A percentile compares a stretch with the other conserved stretches of the same genome.
These are phyloP conservation scores for Xestia ashworthii DNA, from an alignment of 2,888 invertebrate species.

Conservation along the genomic window DNA sequence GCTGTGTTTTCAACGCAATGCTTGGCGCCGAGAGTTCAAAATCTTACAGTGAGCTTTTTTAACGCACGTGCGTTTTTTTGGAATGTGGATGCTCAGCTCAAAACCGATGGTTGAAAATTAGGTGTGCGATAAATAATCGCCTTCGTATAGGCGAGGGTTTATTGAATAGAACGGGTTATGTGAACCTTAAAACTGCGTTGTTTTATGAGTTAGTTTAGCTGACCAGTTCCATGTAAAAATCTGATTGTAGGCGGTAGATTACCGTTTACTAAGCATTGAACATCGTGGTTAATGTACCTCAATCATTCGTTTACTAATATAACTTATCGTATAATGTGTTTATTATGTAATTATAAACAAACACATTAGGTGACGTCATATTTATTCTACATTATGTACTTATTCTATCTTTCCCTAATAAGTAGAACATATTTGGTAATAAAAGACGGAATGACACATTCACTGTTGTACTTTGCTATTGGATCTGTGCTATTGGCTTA, in stretches of 20 bases:
- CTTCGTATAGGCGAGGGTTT: background rate
- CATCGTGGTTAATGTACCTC: background rate
- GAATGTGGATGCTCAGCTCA: background rate
- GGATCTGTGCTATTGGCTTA: background rate
- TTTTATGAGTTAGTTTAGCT: background rate
- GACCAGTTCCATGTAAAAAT: background rate
- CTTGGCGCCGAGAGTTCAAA: background rate
- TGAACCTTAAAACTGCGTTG: background rate
- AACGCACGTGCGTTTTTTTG: background rate
- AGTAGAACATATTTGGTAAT: background rate
- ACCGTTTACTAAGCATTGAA: background rate
- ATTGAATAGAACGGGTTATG: background rate
- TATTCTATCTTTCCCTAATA: slow-evolving; percentile 11
- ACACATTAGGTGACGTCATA: background rate
- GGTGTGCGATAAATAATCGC: background rate
- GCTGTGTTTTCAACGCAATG: background rate
- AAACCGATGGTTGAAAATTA: background rate
- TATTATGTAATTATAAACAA: slow-evolving; percentile 13
- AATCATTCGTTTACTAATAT: background rate
- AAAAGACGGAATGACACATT: background rate
- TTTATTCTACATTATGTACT: background rate
- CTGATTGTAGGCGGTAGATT: background rate
- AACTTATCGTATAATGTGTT: background rate
- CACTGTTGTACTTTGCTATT: background rate
- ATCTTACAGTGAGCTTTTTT: background rate